phyloP scores from a whole-genome alignment of 2,888 invertebrate species.

The Apamea sordens region DNA sequence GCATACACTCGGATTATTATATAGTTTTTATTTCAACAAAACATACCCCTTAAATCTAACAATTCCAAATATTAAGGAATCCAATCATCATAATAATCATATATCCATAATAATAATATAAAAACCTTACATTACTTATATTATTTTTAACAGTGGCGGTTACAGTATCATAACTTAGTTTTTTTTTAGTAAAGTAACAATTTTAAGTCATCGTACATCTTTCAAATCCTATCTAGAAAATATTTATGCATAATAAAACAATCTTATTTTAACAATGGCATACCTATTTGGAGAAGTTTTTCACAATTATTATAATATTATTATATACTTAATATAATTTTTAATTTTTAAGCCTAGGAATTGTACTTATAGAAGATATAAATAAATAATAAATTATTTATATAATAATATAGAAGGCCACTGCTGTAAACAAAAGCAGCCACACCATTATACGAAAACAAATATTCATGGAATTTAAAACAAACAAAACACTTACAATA shows the following conservation, averaged over 20 bases:
- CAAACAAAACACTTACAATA: constrained; percentile 3
- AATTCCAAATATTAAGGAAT: background rate
- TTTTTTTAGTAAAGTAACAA: background rate
- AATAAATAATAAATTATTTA: too few species aligned
- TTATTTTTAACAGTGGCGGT: constrained; percentile 3
- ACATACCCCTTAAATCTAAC: background rate
- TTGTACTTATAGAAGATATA: too few species aligned
- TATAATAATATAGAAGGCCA: background rate
- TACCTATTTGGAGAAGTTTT: background rate
- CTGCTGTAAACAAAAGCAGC: background rate
- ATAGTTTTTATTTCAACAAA: background rate
- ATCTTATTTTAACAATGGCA: background rate
- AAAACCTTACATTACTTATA: background rate
- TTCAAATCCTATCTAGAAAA: background rate
- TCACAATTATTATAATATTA: background rate
- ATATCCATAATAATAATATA: background rate
- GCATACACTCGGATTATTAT: background rate
- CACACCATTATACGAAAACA: background rate
- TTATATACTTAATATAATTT: too few species aligned
- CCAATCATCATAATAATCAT: background rate
- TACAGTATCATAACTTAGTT: background rate
- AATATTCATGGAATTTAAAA: background rate
- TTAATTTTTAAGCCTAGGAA: background rate
- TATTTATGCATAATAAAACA: background rate
- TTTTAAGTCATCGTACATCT: background rate